Conservation (phyloP, 1,140 invertebrate genomes). For the Orchestia grillus region DNA sequence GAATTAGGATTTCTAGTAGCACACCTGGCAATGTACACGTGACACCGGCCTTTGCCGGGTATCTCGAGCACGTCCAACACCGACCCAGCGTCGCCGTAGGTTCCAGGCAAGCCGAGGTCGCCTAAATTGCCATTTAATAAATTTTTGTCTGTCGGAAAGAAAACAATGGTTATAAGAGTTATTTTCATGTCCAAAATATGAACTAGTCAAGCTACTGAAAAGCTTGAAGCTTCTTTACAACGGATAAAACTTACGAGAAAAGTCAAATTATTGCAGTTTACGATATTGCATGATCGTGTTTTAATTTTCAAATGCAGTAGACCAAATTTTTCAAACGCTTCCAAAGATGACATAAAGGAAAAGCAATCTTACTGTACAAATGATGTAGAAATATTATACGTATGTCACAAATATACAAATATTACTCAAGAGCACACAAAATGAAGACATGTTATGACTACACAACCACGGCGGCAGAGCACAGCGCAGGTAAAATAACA, state of each 20-base stretch:
- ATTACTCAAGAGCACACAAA: not conserved
- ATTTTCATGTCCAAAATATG: not conserved
- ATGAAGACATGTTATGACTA: not conserved
- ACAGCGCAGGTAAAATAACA: not conserved
- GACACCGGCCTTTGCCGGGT: constrained; percentile 91
- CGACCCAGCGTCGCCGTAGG: constrained; percentile 69
- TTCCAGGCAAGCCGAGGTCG: constrained; percentile 59
- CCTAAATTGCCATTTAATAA: constrained; percentile 69
- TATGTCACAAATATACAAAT: not conserved
- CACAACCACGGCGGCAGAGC: not conserved
- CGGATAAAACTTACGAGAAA: not conserved
- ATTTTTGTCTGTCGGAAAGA: constrained; percentile 68
- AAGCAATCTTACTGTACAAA: not conserved
- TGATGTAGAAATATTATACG: not conserved
- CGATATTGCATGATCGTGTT: too few species aligned
- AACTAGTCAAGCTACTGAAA: not conserved
- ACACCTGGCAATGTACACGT: constrained; percentile 87
- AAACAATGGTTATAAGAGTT: not conserved
- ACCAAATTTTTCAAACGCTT: too few species aligned
- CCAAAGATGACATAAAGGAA: not conserved
- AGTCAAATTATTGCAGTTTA: not conserved
- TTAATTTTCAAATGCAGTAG: too few species aligned
- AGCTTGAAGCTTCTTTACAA: not conserved
- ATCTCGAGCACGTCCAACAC: constrained; percentile 91
- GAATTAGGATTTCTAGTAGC: not conserved